Evolutionary conservation across 2,888 invertebrate species (phyloP), one percentile per base, ranked within the genome.

Genomic region (Mantis religiosa): DNA sequence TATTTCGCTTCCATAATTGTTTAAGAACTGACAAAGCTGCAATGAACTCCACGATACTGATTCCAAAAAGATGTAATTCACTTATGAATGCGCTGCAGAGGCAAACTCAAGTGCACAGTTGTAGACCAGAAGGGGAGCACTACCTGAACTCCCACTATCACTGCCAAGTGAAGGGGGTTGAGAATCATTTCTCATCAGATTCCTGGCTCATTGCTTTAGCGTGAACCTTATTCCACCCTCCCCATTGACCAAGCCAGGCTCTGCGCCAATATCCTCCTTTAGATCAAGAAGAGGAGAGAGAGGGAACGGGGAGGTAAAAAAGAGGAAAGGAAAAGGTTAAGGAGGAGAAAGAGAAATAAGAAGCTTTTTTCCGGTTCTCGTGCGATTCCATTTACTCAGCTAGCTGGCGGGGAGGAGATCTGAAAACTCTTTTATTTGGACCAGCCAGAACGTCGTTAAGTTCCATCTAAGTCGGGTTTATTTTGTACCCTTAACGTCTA

Each of bases 401-500:
- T 71, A 71, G 54, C 87, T 87, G 87, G 82, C 82, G 89, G 89
- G 89, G 41, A 85, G 41, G 41, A 85, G 41, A 34, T 47, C 54
- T 85, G 81, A 85, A 90, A 90, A 89, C 89, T 90, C 90, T 90
- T 90, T 90, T 90, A 90, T 90, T 90, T 90, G 89, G 82, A 89
- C 86, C 85, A 82, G 41, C 88, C 82, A 84, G 89, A 90, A 90
- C 90, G 88, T 90, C 90, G 90, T 90, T 90, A 90, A 89, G 89
- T 90, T 90, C 90, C 90, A 90, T 90, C 90, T 90, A 90, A 90
- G 90, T 90, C 90, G 90, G 90, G 90, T 90, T 90, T 90, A 90
- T 90, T 90, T 90, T 87, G 89, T 89, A 87, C 89, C 90, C 90
- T 82, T 88, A 89, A 85, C 89, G 85, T 88, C 88, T 89, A 71